These are phyloP conservation scores for Danio tinwini DNA, from an alignment of 2,797 vertebrate species.

Conservation along the genomic window DNA sequence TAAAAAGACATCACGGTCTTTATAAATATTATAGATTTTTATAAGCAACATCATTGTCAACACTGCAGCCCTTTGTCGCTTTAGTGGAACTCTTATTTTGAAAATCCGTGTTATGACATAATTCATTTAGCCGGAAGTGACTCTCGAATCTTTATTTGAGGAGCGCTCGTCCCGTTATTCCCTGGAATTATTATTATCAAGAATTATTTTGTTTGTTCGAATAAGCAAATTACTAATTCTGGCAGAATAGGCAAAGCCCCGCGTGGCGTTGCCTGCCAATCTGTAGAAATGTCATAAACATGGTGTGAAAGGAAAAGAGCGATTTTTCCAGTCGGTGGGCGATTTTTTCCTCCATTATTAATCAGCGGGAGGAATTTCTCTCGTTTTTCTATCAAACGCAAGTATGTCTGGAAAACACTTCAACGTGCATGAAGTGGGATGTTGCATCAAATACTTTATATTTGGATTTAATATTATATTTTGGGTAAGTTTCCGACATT, in stretches of 20 bases:
- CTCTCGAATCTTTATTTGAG: slow-evolving; percentile 17
- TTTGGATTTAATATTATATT: slow-evolving; percentile 99
- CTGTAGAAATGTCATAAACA: slow-evolving; percentile 29
- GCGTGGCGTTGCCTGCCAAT: slow-evolving; percentile 14
- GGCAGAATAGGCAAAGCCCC: slow-evolving; percentile 14
- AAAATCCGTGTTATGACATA: neutral
- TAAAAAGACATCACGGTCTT: neutral
- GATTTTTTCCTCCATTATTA: slow-evolving; percentile 12
- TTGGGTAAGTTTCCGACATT: slow-evolving; percentile 85
- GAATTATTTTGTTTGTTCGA: neutral
- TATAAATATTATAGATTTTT: neutral
- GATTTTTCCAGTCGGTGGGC: slow-evolving; percentile 24
- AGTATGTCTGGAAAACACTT: slow-evolving; percentile 98
- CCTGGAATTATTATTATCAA: neutral
- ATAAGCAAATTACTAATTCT: neutral
- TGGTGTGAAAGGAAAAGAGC: slow-evolving; percentile 3
- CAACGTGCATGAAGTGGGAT: slow-evolving; percentile 98
- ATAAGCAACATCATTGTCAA: neutral
- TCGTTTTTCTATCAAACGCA: slow-evolving; percentile 44
- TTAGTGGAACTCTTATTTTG: slow-evolving; percentile 42
- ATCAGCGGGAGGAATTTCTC: neutral
- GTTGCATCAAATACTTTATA: slow-evolving; percentile 99
- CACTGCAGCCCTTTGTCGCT: neutral
- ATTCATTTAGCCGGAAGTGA: slow-evolving; percentile 30
- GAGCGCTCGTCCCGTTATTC: slow-evolving; percentile 38